Conservation (phyloP, 2,797 vertebrate genomes). For the Okamejei kenojei region DNA sequence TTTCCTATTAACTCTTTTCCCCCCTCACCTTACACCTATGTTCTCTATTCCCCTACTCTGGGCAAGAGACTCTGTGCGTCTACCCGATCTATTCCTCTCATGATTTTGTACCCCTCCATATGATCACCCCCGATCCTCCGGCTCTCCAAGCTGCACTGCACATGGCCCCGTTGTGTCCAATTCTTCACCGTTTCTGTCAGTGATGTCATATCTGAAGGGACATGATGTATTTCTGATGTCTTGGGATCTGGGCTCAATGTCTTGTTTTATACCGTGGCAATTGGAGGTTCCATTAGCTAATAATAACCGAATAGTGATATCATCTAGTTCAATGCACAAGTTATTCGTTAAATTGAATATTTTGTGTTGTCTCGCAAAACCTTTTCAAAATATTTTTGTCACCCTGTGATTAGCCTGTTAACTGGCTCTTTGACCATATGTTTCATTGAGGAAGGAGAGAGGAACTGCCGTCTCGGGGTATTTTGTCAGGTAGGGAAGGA, state of each 20-base stretch:
- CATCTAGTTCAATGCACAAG: background rate
- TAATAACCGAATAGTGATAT: background rate
- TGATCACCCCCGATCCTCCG: too few relatives aligned
- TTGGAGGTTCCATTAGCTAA: background rate
- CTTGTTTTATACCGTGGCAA: background rate
- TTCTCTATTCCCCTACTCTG: too few relatives aligned
- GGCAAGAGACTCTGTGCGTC: too few relatives aligned
- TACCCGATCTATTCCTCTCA: too few relatives aligned
- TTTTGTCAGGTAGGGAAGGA: background rate
- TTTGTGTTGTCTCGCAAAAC: background rate
- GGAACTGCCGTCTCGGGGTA: background rate
- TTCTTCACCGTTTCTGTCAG: background rate
- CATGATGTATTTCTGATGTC: background rate
- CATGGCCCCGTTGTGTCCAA: background rate
- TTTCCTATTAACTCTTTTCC: too few relatives aligned
- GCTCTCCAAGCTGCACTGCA: too few relatives aligned
- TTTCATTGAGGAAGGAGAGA: background rate
- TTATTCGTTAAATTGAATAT: background rate
- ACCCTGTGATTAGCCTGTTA: background rate
- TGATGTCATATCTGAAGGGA: background rate
- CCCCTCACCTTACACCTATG: too few relatives aligned
- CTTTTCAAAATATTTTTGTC: background rate
- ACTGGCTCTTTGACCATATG: background rate
- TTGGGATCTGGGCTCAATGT: background rate
- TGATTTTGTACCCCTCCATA: too few relatives aligned